Conservation (phyloP, 1,140 invertebrate genomes). For the Formica exsecta region DNA sequence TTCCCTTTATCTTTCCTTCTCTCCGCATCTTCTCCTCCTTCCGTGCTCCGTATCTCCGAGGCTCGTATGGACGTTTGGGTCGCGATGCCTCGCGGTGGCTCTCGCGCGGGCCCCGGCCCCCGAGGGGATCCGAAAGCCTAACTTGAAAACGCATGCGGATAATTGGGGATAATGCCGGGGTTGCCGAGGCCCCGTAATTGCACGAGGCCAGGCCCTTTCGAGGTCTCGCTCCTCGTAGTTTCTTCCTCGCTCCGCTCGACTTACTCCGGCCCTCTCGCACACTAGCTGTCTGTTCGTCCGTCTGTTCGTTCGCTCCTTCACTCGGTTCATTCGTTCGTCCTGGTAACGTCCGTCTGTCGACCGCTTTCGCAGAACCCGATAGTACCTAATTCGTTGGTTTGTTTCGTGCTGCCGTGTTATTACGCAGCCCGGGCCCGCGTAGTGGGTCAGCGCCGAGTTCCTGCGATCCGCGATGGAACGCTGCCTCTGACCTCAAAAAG, state of each 20-base stretch:
- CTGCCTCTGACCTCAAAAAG: slow-evolving; percentile 66
- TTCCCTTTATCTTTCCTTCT: slow-evolving; percentile 13
- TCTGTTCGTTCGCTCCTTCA: slow-evolving; percentile 42
- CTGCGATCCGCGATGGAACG: slow-evolving; percentile 63
- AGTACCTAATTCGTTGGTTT: slow-evolving; percentile 81
- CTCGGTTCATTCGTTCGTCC: slow-evolving; percentile 50
- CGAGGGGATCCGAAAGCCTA: slow-evolving; percentile 81
- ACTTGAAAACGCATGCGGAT: slow-evolving; percentile 83
- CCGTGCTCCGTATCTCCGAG: slow-evolving; percentile 54
- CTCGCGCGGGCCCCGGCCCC: slow-evolving; percentile 72
- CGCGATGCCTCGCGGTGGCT: slow-evolving; percentile 74
- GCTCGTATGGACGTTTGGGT: slow-evolving; percentile 69
- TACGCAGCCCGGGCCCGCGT: slow-evolving; percentile 74
- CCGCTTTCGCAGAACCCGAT: slow-evolving; percentile 78
- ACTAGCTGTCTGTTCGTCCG: slow-evolving; percentile 73
- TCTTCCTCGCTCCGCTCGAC: slow-evolving; percentile 64
- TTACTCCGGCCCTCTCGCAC: slow-evolving; percentile 58
- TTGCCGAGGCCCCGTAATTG: slow-evolving; percentile 83
- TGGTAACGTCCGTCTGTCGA: slow-evolving; percentile 75
- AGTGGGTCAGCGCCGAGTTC: slow-evolving; percentile 55
- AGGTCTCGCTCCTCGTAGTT: slow-evolving; percentile 70
- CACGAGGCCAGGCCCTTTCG: slow-evolving; percentile 80
- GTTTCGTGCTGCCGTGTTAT: slow-evolving; percentile 82
- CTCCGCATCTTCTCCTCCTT: slow-evolving; percentile 41
- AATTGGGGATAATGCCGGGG: slow-evolving; percentile 85